phyloP scores from a whole-genome alignment of 2,797 vertebrate genomes.

The Spondyliosoma cantharus region DNA sequence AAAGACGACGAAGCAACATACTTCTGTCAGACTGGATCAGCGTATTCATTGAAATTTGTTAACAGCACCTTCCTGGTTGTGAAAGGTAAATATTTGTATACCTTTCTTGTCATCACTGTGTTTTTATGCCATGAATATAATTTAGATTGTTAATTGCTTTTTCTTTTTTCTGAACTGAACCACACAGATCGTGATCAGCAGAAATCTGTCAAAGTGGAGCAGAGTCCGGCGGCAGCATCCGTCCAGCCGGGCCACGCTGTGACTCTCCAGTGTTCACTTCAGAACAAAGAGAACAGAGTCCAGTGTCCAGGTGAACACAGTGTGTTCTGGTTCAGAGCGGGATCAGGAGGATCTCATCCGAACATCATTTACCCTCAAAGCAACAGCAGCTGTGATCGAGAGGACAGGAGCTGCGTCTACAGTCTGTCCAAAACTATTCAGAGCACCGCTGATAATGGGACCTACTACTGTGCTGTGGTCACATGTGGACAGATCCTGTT shows the following conservation, averaged over 20 bases:
- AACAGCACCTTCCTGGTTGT: slow-evolving; percentile 35
- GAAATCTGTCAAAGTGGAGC: neutral
- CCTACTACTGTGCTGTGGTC: slow-evolving; percentile 72
- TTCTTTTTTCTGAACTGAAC: neutral
- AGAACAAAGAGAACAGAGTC: neutral
- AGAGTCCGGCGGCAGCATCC: slow-evolving; percentile 11
- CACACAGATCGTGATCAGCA: slow-evolving; percentile 15
- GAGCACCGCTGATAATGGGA: slow-evolving; percentile 51
- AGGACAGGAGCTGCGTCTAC: slow-evolving; percentile 48
- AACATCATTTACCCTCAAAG: slow-evolving; percentile 31
- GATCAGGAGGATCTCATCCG: slow-evolving; percentile 17
- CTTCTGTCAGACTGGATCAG: slow-evolving; percentile 34
- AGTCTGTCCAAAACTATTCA: slow-evolving; percentile 43
- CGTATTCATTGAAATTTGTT: fast-evolving
- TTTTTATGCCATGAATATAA: neutral
- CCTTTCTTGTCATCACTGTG: neutral
- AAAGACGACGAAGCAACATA: slow-evolving; percentile 61
- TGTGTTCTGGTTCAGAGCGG: slow-evolving; percentile 56
- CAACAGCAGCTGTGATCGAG: neutral
- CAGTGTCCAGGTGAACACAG: slow-evolving; percentile 44
- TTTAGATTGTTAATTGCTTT: neutral
- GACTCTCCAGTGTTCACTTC: slow-evolving; percentile 51
- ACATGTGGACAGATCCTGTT: slow-evolving; percentile 68
- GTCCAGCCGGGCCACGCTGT: neutral
- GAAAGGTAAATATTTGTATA: slow-evolving; percentile 36